These are phyloP conservation scores for Notoglanidium macrostoma DNA, from an alignment of 2,797 vertebrate genomes.

Conservation along the genomic window DNA sequence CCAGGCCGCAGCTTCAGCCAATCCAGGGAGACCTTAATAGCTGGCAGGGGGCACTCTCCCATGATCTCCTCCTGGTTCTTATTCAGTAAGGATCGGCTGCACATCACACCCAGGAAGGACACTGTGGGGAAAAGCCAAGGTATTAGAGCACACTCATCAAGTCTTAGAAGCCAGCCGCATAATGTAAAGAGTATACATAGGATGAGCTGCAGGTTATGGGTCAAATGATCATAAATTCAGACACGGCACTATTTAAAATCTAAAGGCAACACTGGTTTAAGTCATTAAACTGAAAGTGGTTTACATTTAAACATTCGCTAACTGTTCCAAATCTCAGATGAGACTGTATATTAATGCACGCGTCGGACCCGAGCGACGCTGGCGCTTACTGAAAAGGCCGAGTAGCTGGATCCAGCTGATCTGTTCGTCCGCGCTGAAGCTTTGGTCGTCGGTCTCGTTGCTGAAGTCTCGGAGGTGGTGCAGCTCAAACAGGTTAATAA, in stretches of 20 bases:
- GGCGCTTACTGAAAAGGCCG: constrained; percentile 90
- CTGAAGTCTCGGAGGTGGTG: constrained; percentile 93
- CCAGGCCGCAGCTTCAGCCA: constrained; percentile 90
- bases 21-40: constrained; percentile 96
- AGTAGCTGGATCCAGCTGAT: constrained; percentile 94
- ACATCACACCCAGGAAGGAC: constrained; percentile 95
- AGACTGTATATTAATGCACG: background rate
- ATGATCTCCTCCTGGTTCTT: constrained; percentile 85
- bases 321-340: background rate
- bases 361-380: background rate
- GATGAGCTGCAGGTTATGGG: too few species aligned
- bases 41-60: constrained; percentile 91
- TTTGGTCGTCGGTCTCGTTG: constrained; percentile 81
- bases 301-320: background rate
- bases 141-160: constrained; percentile 2
- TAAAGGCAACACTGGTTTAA: background rate
- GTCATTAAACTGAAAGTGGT: background rate
- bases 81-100: constrained; percentile 88
- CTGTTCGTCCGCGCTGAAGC: constrained; percentile 87
- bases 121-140: constrained; percentile 71
- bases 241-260: background rate
- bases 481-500: constrained; percentile 97
- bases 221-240: background rate
- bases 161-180: background rate
- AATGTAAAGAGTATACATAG: background rate